Base-by-base conservation (phyloP, 2,888 invertebrate genomes). In the Harpalus rubripes region DNA sequence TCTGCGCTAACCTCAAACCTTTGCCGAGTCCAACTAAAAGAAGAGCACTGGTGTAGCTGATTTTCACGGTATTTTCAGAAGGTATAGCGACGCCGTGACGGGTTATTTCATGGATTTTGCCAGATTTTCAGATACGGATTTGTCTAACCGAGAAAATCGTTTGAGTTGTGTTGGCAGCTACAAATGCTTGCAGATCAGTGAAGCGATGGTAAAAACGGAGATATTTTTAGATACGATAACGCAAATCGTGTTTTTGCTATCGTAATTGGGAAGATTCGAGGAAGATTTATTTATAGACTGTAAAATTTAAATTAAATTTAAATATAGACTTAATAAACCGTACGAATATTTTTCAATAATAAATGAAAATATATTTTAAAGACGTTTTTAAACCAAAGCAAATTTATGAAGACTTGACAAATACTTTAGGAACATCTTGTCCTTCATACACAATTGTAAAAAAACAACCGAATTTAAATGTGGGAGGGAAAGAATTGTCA, bases 31-130 rank as follows among this genome's bases (percentile, higher is more conserved):
- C 44, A 12, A 10, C 8, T 10, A 44, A 8, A 12, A 12, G 2
- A 52, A 52, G 44, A 12, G 4, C 7, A 52, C 72, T 12, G 16
- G 18, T 44, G 44, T 52, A 44, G 72, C 44, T 26, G 68, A 68
- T 15, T 68, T 65, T 68, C 68, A 39, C n/a, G 32, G 32, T 44
- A 32, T 32, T 32, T 32, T 32, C 32, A 32, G 22, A 22, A 22
- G 22, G 32, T 32, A 32, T 32, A 32, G 32, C 32, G 72, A 52
- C 44, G 72, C 18, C 6, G 22, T 52, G 72, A 74, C 72, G 44
- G 41, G 72, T 74, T 74, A 74, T 74, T 74, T 74, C 72, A 74
- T 44, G 72, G 72, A 16, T 74, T 74, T 74, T 74, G 16, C 72
- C 52, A 52, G 72, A 74, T 68, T 68, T 68, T 68, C 68, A 32